Percentiles rank a stretch among this genome's conserved stretches.
Conservation (phyloP, 2,797 vertebrate genomes). For the Pantherophis vulpinus region DNA sequence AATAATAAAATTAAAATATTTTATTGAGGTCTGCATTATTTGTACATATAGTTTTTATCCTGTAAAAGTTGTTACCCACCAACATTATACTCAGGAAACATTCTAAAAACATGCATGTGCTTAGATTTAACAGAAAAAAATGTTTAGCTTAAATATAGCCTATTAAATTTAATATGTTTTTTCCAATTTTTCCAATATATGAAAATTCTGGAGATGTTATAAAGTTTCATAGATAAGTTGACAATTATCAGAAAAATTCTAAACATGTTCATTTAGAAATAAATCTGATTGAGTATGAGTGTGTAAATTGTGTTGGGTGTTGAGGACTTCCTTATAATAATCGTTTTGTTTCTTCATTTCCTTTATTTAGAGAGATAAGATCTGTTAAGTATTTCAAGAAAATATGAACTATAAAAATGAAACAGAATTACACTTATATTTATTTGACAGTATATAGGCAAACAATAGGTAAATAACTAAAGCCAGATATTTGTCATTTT, state of each 20-base stretch:
- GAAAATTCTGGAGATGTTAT: not conserved
- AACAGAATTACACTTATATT: not conserved
- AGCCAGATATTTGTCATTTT: not conserved
- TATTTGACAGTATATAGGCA: not conserved
- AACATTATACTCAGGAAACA: constrained; percentile 31
- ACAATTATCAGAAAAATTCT: not conserved
- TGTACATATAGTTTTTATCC: constrained; percentile 67
- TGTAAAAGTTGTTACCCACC: constrained; percentile 17
- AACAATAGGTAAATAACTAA: not conserved
- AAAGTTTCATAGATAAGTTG: not conserved
- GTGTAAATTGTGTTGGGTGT: not conserved
- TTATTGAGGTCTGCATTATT: constrained; percentile 75
- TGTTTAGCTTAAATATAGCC: constrained; percentile 11
- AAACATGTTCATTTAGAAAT: not conserved
- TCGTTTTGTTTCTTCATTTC: not conserved
- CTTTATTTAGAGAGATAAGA: not conserved
- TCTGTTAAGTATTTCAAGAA: not conserved
- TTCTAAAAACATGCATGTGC: not conserved
- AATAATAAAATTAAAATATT: constrained; percentile 70
- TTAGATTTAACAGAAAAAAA: not conserved
- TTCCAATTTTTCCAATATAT: constrained; percentile 11
- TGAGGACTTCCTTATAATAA: not conserved
- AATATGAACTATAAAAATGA: not conserved
- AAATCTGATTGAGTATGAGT: not conserved
- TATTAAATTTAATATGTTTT: constrained; percentile 24